Evolutionary conservation across 2,113 vertebrate species (phyloP).

Genomic region (Barnardius zonarius): DNA sequence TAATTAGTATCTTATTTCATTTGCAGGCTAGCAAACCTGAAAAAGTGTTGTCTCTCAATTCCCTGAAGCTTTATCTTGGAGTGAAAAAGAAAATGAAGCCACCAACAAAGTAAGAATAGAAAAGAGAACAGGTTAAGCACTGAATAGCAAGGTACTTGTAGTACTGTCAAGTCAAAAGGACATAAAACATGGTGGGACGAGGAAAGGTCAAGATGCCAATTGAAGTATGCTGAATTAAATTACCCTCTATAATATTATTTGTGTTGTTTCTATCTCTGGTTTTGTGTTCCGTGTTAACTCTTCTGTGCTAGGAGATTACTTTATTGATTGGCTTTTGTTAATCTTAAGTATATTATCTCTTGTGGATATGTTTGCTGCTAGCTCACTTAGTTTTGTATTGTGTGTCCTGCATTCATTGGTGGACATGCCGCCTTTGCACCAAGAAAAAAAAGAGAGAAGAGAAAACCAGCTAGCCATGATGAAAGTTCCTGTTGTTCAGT

Average conservation of each 20-base stretch:
- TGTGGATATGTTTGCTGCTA: not conserved
- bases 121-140: not conserved
- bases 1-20: slow-evolving; percentile 32
- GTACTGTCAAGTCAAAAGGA: not conserved
- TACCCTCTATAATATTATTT: not conserved
- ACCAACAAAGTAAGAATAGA: slow-evolving; percentile 81
- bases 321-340: slow-evolving; percentile 44
- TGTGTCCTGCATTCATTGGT: not conserved
- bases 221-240: not conserved
- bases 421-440: not conserved
- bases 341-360: not conserved
- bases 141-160: not conserved
- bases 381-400: not conserved
- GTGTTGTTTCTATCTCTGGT: not conserved
- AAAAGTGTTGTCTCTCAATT: slow-evolving; percentile 79
- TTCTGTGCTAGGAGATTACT: slow-evolving; percentile 28
- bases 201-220: not conserved
- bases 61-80: slow-evolving; percentile 89
- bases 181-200: not conserved
- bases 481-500: not conserved
- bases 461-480: not conserved
- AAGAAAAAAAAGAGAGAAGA: not conserved
- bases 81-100: slow-evolving; percentile 91
- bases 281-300: not conserved
- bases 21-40: slow-evolving; percentile 89